Evolutionary conservation across 2,888 invertebrate genomes (phyloP).

Genomic region (Macrophya annulata): DNA sequence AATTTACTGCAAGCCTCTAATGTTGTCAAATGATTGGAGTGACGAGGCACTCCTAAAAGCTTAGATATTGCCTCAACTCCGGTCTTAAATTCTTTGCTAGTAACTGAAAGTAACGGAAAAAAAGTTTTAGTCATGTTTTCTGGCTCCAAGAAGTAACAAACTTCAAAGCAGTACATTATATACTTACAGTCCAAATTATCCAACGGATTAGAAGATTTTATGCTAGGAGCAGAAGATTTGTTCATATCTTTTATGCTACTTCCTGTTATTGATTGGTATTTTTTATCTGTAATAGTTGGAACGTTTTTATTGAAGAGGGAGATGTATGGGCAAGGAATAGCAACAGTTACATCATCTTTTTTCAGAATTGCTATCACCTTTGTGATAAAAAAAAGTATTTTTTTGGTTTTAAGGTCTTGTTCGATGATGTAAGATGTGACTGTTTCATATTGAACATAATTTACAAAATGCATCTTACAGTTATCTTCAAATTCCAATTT

Average conservation of each 20-base stretch:
- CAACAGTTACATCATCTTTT: constrained; percentile 39
- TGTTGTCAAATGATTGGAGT: constrained; percentile 90
- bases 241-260: constrained; percentile 81
- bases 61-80: constrained; percentile 91
- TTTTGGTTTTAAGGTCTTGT: not conserved
- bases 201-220: constrained; percentile 90
- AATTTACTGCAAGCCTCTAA: constrained; percentile 86
- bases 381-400: no score
- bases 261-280: constrained; percentile 86
- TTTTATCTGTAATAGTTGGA: constrained; percentile 82
- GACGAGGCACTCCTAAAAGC: constrained; percentile 89
- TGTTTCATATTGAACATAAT: not conserved
- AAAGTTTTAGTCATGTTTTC: not conserved
- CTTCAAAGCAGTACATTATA: not conserved
- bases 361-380: not conserved
- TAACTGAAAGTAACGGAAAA: constrained; percentile 83
- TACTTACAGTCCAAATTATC: constrained; percentile 93
- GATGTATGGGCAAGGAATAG: no score
- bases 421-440: not conserved
- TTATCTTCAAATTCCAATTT: constrained; percentile 92
- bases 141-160: no score
- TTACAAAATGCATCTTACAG: constrained; percentile 79
- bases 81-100: constrained; percentile 90
- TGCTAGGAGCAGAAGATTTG: constrained; percentile 84
- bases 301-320: no score